Base-by-base conservation (phyloP, 1,140 invertebrate species). In the Leptopilina clavipes region DNA sequence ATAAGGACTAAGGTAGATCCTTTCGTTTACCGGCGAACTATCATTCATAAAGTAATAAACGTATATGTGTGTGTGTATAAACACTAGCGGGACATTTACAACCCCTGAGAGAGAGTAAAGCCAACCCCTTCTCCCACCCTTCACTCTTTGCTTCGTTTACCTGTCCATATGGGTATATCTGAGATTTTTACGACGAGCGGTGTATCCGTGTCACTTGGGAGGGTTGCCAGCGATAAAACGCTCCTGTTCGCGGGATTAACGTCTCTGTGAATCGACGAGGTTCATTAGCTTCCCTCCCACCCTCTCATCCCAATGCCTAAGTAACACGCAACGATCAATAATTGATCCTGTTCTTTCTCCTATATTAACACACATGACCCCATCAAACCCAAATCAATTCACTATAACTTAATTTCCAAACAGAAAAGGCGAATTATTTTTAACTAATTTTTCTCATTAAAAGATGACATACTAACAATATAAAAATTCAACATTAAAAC, bases 121-220 rank as follows among this genome's bases (percentile, higher is more conserved):
- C 74, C 71, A n/a, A 12, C 59, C 22, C 17, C 37, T 40, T 40
- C 25, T 31, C 25, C 25, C 5, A 31, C 25, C 25, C 25, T 31
- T 31, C 25, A 2, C 37, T 8, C 9, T 40, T 9, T 14, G 59
- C 12, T 71, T 70, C 40, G 83, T 84, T 86, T 78, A 85, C 86
- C 86, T 86, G 85, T 81, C 81, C 80, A 74, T 77, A 40, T 40
- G 9, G 81, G 85, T 80, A 82, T 83, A 86, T 86, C 85, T 86
- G 82, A 87, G 87, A 89, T 89, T 88, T 89, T 88, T 88, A 89
- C 86, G 87, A 88, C 81, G 78, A 80, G 81, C 81, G 71, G 72
- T 76, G 78, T 31, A 79, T 77, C 76, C 80, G 81, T 84, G 85
- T 86, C 86, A 87, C 80, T 83, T 72, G 86, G 37, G 37, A 79